Base-by-base conservation (phyloP, 2,888 invertebrate genomes). In the Ernsta delagoae region DNA sequence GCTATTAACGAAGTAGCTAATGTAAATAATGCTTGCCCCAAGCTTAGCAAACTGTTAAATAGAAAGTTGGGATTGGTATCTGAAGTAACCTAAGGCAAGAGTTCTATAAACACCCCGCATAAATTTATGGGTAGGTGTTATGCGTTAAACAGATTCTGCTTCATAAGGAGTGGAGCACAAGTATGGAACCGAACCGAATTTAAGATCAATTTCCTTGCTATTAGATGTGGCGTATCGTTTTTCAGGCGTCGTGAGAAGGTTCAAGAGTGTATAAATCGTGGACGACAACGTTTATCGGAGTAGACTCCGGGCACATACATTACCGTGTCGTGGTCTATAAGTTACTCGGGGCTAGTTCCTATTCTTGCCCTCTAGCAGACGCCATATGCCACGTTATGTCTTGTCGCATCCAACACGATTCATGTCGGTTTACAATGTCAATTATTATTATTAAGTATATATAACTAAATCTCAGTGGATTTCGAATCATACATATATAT, bases 251-350 rank as follows among this genome's bases (percentile, higher is more conserved):
- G 78, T 82, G 81, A 76, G 79, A 79, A 77, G 73, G 78, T 78
- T 79, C 76, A 79, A 73, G 73, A 73, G 71, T 74, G 72, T 71
- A 77, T 76, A 78, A 78, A 80, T 79, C 75, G 76, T 73, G 72
- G 77, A 76, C 73, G 77, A 80, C 74, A 76, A 78, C 74, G 71
- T 77, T 78, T 78, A 83, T 78, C 75, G 73, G 71, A 65, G 70
- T 75, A 70, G 73, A 61, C 68, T 66, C 59, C 59, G 56, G 70
- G 72, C 73, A 67, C 75, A 76, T 80, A 79, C 75, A 77, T 81
- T 78, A 75, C 70, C 64, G 57, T 76, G 72, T 80, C 79, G 81
- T 83, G 82, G 57, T 71, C 78, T 74, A 77, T 80, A 81, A 82
- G 77, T 82, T 74, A 64, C 73, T 72, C 64, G 74, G 74, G 73